Percentiles rank a stretch among this genome's conserved stretches.
phyloP scores from a whole-genome alignment of 2,113 vertebrate species.

The Seriola dumerili region DNA sequence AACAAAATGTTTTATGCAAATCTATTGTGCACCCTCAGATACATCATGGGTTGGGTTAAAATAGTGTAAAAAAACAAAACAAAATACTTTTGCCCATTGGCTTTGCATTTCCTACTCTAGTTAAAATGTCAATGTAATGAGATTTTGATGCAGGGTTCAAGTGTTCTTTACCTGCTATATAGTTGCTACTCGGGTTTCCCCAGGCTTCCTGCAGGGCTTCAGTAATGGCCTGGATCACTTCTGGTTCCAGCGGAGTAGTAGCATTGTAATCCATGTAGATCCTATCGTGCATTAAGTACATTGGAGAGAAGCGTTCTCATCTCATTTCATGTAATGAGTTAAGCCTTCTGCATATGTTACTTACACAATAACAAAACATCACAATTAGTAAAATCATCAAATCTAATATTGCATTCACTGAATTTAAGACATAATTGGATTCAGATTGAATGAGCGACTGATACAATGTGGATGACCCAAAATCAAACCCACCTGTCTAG shows the following conservation, averaged over 20 bases:
- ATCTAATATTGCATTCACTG: neutral
- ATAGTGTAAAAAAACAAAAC: neutral
- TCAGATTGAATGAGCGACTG: neutral
- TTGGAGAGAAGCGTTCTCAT: neutral
- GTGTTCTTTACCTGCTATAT: constrained; percentile 86
- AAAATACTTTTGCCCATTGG: neutral
- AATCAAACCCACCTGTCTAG: constrained; percentile 52
- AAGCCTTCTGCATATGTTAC: neutral
- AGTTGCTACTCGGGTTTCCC: constrained; percentile 95
- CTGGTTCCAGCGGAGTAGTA: constrained; percentile 90
- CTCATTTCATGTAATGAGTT: neutral
- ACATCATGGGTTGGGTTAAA: neutral
- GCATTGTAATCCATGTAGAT: constrained; percentile 97
- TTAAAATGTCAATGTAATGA: neutral
- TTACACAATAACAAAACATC: constrained; percentile 2
- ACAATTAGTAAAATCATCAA: neutral
- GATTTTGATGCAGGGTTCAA: neutral
- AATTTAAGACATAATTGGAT: neutral
- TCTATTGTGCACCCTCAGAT: neutral
- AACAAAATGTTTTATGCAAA: neutral
- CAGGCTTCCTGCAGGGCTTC: constrained; percentile 91
- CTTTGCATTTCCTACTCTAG: neutral
- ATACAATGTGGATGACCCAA: neutral
- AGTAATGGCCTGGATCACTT: constrained; percentile 83
- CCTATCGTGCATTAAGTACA: constrained; percentile 52